phyloP scores from a whole-genome alignment of 2,113 vertebrate genomes.

The Passer montanus region DNA sequence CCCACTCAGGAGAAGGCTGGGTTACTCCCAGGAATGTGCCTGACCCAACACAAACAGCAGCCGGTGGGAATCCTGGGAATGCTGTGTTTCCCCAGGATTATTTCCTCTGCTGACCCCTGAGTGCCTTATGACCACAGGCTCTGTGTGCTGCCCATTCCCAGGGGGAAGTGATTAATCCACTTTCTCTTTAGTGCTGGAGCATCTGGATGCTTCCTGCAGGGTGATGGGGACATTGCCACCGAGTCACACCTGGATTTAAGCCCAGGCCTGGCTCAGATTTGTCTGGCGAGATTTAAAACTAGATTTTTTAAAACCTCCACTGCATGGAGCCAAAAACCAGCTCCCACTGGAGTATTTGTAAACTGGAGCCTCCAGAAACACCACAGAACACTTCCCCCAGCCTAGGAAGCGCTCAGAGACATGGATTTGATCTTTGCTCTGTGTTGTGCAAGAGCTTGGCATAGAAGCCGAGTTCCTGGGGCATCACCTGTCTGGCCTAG shows the following conservation, averaged over 20 bases:
- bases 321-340: background rate
- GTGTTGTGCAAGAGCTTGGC: background rate
- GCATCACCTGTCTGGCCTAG: background rate
- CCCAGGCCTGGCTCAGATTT: background rate
- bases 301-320: background rate
- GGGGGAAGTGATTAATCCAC: background rate
- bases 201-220: background rate
- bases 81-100: background rate
- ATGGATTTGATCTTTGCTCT: background rate
- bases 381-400: background rate
- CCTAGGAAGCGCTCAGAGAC: background rate
- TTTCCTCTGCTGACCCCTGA: background rate
- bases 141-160: background rate
- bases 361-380: background rate
- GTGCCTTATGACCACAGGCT: background rate
- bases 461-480: background rate
- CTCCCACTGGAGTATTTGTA: background rate
- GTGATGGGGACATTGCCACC: accelerated
- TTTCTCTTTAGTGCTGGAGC: background rate
- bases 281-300: background rate
- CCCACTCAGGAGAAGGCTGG: background rate
- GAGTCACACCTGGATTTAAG: accelerated
- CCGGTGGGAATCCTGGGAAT: background rate
- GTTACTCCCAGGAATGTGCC: slow-evolving; percentile 18
- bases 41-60: background rate